phyloP scores from a whole-genome alignment of 2,113 vertebrate genomes.

The Nothoprocta pentlandii region DNA sequence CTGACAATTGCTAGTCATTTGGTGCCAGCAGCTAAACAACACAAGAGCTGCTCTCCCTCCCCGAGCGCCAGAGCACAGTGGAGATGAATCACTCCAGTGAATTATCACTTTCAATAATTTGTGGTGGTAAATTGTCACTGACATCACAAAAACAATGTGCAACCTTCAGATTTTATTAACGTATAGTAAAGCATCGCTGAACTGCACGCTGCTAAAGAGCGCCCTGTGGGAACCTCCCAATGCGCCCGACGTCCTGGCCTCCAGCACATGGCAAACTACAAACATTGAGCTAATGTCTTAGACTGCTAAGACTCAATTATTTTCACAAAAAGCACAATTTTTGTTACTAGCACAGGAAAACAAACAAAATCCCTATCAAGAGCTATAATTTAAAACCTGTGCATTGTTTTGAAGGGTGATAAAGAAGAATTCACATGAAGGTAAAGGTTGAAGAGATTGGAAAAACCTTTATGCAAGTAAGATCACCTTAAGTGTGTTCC shows the following conservation, averaged over 20 bases:
- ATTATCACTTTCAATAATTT: neutral
- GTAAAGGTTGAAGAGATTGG: neutral
- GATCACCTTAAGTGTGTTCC: neutral
- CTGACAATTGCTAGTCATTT: constrained; percentile 17
- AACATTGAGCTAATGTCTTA: neutral
- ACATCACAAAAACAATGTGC: neutral
- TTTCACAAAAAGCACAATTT: neutral
- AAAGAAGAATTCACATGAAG: neutral
- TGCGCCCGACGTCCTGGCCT: neutral
- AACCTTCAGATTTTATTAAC: constrained; percentile 28
- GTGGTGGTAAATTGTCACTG: constrained; percentile 19
- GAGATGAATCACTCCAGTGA: neutral
- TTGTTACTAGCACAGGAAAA: neutral
- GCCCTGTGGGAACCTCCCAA: neutral
- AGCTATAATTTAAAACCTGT: neutral
- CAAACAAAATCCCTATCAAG: neutral
- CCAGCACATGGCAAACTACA: neutral
- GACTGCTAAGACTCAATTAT: neutral
- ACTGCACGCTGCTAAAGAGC: neutral
- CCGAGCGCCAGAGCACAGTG: neutral
- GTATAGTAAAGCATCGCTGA: neutral
- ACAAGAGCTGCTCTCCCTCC: neutral
- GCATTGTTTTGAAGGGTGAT: neutral
- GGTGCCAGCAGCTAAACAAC: constrained; percentile 16
- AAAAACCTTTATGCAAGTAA: rapidly evolving